Conservation (phyloP, 2,113 vertebrate genomes). For the Anser brachyrhynchus region DNA sequence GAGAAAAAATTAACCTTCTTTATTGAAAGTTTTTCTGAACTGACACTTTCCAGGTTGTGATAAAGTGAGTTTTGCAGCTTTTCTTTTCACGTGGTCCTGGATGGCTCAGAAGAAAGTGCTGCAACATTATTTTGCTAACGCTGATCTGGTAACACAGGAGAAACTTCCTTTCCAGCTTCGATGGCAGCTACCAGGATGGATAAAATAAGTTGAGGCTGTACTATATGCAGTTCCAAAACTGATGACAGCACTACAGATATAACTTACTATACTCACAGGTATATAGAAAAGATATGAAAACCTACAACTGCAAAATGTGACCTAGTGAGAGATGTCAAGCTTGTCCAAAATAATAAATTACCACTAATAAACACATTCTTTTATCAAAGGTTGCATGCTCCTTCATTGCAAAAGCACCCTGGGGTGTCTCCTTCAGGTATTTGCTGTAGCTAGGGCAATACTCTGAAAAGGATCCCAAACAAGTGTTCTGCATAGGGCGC, state of each 20-base stretch:
- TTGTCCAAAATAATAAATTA: neutral
- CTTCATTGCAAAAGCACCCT: neutral
- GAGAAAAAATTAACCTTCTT: neutral
- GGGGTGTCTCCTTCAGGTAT: neutral
- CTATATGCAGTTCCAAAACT: neutral
- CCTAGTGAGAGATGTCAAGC: neutral
- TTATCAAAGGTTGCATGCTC: neutral
- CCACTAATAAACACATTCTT: neutral
- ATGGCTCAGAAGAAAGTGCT: neutral
- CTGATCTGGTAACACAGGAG: neutral
- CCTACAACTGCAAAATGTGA: neutral
- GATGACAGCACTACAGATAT: too few species aligned
- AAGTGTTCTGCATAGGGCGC: neutral
- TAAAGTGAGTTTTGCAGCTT: neutral
- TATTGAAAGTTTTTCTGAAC: neutral
- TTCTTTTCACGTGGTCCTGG: neutral
- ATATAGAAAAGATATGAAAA: neutral
- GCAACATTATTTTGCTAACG: neutral
- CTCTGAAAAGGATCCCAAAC: too few species aligned
- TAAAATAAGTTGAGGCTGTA: neutral
- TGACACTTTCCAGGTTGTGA: neutral
- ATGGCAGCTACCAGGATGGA: neutral
- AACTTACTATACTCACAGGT: neutral
- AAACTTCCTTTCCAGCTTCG: accelerated
- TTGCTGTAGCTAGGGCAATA: neutral